phyloP scores from a whole-genome alignment of 1,140 invertebrate species.

The Ganaspis sp. region DNA sequence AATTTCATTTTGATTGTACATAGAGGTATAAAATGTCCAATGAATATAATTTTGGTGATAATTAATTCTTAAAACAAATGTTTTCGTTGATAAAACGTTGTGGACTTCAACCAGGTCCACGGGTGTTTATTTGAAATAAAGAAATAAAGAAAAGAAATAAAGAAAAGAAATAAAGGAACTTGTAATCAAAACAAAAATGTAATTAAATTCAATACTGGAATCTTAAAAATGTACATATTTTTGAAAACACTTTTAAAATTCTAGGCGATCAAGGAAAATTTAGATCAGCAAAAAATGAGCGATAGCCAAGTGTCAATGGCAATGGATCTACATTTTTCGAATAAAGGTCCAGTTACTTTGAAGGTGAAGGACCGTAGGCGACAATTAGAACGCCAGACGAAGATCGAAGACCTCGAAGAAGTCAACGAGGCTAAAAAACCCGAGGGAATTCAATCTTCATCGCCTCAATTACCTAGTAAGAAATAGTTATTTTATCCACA shows the following conservation, averaged over 20 bases:
- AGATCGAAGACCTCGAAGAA: slow-evolving; percentile 71
- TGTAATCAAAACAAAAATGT: no score
- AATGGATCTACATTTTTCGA: slow-evolving; percentile 82
- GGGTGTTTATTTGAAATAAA: no score
- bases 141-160: background rate
- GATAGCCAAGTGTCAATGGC: slow-evolving; percentile 84
- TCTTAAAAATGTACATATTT: no score
- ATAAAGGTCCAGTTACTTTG: slow-evolving; percentile 81
- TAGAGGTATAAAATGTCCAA: no score
- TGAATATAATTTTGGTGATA: no score
- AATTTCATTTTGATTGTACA: no score
- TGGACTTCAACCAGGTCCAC: no score
- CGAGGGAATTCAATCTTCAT: slow-evolving; percentile 44
- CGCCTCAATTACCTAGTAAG: slow-evolving; percentile 64
- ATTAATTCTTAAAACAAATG: no score
- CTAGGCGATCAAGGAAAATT: slow-evolving; percentile 69
- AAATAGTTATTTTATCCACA: background rate
- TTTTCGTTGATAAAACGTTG: no score
- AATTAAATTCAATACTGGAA: no score
- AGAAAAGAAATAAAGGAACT: background rate
- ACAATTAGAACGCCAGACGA: slow-evolving; percentile 84
- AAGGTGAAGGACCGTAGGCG: slow-evolving; percentile 83
- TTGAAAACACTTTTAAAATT: background rate
- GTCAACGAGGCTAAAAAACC: slow-evolving; percentile 60
- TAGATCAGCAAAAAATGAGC: slow-evolving; percentile 76